These are phyloP conservation scores for Ichneumoninae sp. DNA, from an alignment of 2,888 invertebrate species.

Conservation along the genomic window DNA sequence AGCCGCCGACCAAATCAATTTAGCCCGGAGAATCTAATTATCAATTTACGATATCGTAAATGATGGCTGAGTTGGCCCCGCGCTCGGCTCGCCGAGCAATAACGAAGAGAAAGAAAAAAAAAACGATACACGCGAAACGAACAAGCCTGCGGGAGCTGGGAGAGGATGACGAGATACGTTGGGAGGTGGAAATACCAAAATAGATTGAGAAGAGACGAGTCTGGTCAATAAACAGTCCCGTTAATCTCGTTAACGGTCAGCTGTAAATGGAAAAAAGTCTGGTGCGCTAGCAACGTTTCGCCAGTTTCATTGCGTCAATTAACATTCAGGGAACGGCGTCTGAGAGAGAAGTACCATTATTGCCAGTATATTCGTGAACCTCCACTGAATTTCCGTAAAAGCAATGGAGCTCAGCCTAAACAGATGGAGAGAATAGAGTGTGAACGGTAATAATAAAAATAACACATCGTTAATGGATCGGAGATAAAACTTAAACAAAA, in stretches of 20 bases:
- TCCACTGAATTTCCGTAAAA: neutral
- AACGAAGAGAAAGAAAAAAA: slow-evolving; percentile 12
- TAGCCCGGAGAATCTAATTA: slow-evolving; percentile 74
- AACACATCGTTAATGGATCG: neutral
- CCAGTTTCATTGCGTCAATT: neutral
- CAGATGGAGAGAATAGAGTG: neutral
- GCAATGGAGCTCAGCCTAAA: neutral
- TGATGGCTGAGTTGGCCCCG: slow-evolving; percentile 46
- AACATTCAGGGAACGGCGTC: neutral
- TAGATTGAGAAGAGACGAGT: neutral
- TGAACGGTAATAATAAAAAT: neutral
- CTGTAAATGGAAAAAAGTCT: neutral
- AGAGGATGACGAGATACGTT: neutral
- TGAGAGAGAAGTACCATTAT: neutral
- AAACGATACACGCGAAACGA: neutral
- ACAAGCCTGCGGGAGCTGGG: neutral
- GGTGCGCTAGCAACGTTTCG: neutral
- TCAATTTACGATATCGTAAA: slow-evolving; percentile 76
- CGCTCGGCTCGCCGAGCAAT: neutral
- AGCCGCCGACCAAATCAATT: slow-evolving; percentile 72
- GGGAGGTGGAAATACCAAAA: slow-evolving; percentile 11
- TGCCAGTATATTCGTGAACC: neutral
- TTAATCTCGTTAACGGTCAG: slow-evolving; percentile 5
- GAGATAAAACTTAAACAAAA: neutral
- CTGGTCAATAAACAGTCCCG: slow-evolving; percentile 16